Evolutionary conservation across 2,888 invertebrate genomes (phyloP), one percentile per base, ranked within the genome.

Genomic region (Elegia similella): DNA sequence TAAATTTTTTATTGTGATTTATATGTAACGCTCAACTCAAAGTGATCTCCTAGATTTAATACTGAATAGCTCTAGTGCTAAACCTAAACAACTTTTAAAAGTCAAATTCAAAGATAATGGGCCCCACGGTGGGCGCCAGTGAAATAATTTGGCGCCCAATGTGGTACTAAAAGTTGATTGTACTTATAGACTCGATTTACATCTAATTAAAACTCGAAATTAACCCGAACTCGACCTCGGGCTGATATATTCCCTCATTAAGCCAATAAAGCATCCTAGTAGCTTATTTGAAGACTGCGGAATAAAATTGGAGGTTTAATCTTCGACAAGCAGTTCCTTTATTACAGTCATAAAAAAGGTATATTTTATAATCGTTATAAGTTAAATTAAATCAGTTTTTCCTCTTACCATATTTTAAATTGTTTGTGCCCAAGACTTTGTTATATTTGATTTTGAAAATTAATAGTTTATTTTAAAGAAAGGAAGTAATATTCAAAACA

Each of bases 151-250:
- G n/a, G 48, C 6, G 29, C n/a, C 12, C 10, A 29, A 17, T 15
- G 13, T 48, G 48, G 32, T 32, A 32, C 48, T 48, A 48, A 32
- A 48, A 30, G 48, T 48, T 48, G 15, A 48, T 48, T 48, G 32
- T 15, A 32, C 48, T 48, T 48, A 15, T 8, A 48, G 32, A 48
- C 48, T 48, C 48, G 13, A 32, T 48, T 48, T 32, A 48, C 47
- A 48, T 48, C 48, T 48, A 32, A 48, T 48, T 32, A 15, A 48
- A 48, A 10, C 32, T 48, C 8, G 15, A 48, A 48, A 48, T 48
- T 32, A 32, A 48, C 48, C 30, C 48, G 3, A 48, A 32, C 30
- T 16, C 30, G 15, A 32, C 32, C 12, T 46, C n/a, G 10, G 46
- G 23, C 32, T 48, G 30, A 32, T 15, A 15, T 48, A 47, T 47